Evolutionary conservation across 2,797 vertebrate genomes (phyloP).

Genomic region (Crenichthys baileyi): DNA sequence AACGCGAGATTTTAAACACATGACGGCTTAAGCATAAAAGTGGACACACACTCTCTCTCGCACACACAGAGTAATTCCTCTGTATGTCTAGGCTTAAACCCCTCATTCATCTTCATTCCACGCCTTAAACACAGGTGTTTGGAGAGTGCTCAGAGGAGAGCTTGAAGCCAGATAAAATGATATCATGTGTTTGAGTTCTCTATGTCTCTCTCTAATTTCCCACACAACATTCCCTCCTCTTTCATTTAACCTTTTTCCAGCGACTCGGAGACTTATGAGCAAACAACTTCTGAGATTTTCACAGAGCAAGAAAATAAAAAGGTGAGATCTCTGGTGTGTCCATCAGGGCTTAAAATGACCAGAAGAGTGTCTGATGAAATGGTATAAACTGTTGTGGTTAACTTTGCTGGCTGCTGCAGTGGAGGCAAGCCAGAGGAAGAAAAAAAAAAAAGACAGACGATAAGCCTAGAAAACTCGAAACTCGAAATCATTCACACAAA

Average conservation of each 20-base stretch:
- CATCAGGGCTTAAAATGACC: conserved; percentile 86
- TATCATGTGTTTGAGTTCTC: conserved; percentile 48
- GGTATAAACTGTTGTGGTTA: conserved; percentile 75
- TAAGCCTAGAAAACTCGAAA: conserved; percentile 16
- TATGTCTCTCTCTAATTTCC: conserved; percentile 45
- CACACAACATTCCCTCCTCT: conserved; percentile 48
- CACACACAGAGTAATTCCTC: conserved; percentile 46
- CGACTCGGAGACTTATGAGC: conserved; percentile 56
- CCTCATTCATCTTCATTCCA: conserved; percentile 68
- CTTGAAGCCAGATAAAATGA: conserved; percentile 62
- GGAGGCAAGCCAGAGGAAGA: conserved; percentile 40
- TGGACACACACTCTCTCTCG: conserved; percentile 13
- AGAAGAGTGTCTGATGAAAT: conserved; percentile 79
- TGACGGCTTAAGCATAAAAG: conserved; percentile 4
- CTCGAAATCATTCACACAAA: conserved; percentile 32
- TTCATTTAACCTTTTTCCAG: conserved; percentile 44
- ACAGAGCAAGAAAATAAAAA: conserved; percentile 88
- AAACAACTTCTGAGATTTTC: conserved; percentile 71
- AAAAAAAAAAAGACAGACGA: background rate
- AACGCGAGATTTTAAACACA: conserved; percentile 41
- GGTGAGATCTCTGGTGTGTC: conserved; percentile 76
- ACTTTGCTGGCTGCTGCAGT: conserved; percentile 48
- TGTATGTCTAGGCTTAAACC: conserved; percentile 59
- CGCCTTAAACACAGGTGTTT: conserved; percentile 79
- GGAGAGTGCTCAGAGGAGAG: conserved; percentile 60